A percentile compares a stretch with the other conserved stretches of the same genome.
These are phyloP conservation scores for Zaprionus bogoriensis DNA, from an alignment of 2,888 invertebrate genomes.

Conservation along the genomic window DNA sequence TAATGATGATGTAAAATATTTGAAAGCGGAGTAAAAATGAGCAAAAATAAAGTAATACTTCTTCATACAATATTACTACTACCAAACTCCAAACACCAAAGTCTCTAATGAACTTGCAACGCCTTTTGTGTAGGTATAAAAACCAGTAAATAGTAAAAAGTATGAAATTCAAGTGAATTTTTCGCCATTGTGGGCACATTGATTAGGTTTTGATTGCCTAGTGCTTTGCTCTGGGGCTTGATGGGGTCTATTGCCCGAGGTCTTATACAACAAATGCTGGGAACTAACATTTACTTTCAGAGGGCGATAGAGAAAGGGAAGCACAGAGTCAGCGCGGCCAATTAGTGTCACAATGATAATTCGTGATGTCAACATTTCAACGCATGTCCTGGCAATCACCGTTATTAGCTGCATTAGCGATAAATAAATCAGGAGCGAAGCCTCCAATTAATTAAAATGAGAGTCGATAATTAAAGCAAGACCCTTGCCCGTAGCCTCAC, in stretches of 20 bases:
- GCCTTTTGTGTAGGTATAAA: neutral
- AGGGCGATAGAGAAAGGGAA: neutral
- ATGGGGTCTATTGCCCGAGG: neutral
- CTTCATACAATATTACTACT: too few relatives aligned
- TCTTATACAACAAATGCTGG: slow-evolving; percentile 10
- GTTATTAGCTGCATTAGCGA: slow-evolving; percentile 49
- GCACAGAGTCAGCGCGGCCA: slow-evolving; percentile 1
- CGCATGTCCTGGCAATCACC: slow-evolving; percentile 49
- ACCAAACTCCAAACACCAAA: neutral
- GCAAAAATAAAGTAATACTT: too few relatives aligned
- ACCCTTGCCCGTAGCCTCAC: too few relatives aligned
- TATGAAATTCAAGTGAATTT: slow-evolving; percentile 29
- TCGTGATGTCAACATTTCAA: slow-evolving; percentile 59
- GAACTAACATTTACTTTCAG: slow-evolving; percentile 33
- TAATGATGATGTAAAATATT: too few relatives aligned
- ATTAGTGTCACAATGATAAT: slow-evolving; percentile 51
- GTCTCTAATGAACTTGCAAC: neutral
- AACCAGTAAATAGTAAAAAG: neutral
- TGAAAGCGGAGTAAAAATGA: too few relatives aligned
- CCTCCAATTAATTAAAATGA: slow-evolving; percentile 41
- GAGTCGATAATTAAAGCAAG: slow-evolving; percentile 39
- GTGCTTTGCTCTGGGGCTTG: slow-evolving; percentile 5
- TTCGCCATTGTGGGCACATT: slow-evolving; percentile 29
- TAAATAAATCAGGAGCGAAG: slow-evolving; percentile 14
- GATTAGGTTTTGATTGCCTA: slow-evolving; percentile 49